Percentiles rank a stretch among this genome's conserved stretches.
phyloP scores from a whole-genome alignment of 2,797 vertebrate species.

The Kryptopterus vitreolus region DNA sequence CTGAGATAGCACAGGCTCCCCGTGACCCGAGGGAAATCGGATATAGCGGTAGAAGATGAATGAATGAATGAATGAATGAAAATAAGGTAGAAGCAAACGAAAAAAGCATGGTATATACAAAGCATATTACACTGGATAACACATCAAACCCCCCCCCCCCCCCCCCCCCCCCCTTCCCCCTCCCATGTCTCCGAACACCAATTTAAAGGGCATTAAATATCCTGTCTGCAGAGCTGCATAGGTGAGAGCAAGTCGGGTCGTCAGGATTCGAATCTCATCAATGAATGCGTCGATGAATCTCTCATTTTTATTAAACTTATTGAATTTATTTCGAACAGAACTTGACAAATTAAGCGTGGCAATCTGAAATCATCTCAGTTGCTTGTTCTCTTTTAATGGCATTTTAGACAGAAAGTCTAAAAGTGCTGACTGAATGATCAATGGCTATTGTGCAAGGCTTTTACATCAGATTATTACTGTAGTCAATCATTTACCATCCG shows the following conservation, averaged over 20 bases:
- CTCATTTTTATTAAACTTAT: slow-evolving; percentile 24
- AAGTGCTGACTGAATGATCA: slow-evolving; percentile 50
- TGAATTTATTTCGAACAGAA: slow-evolving; percentile 32
- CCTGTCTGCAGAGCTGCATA: neutral
- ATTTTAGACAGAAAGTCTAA: slow-evolving; percentile 45
- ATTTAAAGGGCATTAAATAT: slow-evolving; percentile 11
- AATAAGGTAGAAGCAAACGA: neutral
- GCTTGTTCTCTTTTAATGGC: slow-evolving; percentile 11
- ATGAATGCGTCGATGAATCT: slow-evolving; percentile 12
- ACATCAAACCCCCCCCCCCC: neutral
- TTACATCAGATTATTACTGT: slow-evolving; percentile 45
- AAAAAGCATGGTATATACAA: neutral
- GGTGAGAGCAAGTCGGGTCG: slow-evolving; percentile 7
- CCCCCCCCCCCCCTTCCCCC: neutral
- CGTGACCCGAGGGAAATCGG: no score
- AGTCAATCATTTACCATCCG: slow-evolving; percentile 39
- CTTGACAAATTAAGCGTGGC: slow-evolving; percentile 31
- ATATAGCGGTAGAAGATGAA: no score
- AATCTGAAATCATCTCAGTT: slow-evolving; percentile 11
- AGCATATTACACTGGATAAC: neutral
- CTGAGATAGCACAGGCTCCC: no score
- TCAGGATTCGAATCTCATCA: slow-evolving; percentile 13
- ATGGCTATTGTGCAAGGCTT: slow-evolving; percentile 39
- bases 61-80: no score
- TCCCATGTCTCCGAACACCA: slow-evolving; percentile 1